phyloP scores from a whole-genome alignment of 2,113 vertebrate species.

The Calyptomena viridis region DNA sequence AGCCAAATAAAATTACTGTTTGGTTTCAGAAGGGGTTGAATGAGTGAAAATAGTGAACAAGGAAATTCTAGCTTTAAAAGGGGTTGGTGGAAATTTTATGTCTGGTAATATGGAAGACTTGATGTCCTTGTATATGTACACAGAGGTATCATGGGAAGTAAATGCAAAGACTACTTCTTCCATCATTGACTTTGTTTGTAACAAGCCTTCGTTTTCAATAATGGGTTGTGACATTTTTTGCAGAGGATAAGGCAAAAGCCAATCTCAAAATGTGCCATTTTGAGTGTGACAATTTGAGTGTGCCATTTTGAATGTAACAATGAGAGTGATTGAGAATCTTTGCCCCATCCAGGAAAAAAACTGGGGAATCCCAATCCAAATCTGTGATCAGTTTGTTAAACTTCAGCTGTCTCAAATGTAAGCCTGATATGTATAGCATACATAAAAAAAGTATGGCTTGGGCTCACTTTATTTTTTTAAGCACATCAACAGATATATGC shows the following conservation, averaged over 20 bases:
- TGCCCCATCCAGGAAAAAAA: not conserved
- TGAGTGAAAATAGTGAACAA: not conserved
- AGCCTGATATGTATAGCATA: not conserved
- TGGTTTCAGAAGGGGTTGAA: not conserved
- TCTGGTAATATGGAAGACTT: not conserved
- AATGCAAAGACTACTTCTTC: not conserved
- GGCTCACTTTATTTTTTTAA: not conserved
- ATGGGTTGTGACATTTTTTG: not conserved
- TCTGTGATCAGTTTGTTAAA: not conserved
- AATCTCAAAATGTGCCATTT: not conserved
- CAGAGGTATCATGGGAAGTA: not conserved
- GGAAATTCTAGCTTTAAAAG: not conserved
- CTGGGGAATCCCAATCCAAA: not conserved
- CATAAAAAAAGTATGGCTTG: not conserved
- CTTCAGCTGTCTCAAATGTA: not conserved
- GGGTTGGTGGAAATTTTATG: not conserved
- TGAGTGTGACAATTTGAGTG: no score
- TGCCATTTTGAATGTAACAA: no score
- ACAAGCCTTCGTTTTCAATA: not conserved
- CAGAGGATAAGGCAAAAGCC: not conserved
- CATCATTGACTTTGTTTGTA: not conserved
- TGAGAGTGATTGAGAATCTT: not conserved
- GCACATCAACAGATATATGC: not conserved
- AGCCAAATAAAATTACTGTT: not conserved
- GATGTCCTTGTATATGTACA: accelerated